Evolutionary conservation across 2,888 invertebrate genomes (phyloP).

Genomic region (Caenorhabditis doughertyi): DNA sequence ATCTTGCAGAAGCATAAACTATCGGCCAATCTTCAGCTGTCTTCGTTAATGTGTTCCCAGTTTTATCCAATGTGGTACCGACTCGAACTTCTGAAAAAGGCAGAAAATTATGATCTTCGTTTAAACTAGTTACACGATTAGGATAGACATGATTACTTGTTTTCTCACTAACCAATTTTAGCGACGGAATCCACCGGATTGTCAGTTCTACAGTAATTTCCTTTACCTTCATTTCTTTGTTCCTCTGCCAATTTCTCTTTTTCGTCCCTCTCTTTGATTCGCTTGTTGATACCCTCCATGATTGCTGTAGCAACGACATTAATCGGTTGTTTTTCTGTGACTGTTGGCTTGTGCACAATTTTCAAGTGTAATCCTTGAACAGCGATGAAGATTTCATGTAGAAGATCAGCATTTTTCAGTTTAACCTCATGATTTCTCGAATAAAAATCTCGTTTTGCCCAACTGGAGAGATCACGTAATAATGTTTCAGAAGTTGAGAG

Average conservation of each 20-base stretch:
- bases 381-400: constrained; percentile 44
- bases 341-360: constrained; percentile 17
- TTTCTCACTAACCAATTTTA: constrained; percentile 24
- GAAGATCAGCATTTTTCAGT: constrained; percentile 48
- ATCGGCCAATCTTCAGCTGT: constrained; percentile 9
- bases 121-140: no score
- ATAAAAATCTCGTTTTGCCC: constrained; percentile 61
- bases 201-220: constrained; percentile 20
- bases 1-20: constrained; percentile 41
- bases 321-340: constrained; percentile 4
- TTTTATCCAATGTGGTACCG: constrained; percentile 36
- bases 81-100: constrained; percentile 22
- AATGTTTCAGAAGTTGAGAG: constrained; percentile 26
- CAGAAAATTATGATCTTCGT: no score
- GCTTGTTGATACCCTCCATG: not conserved
- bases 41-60: not conserved
- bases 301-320: constrained; percentile 50
- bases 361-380: constrained; percentile 57
- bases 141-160: not conserved
- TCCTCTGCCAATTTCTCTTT: not conserved
- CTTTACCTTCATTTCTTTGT: constrained; percentile 8
- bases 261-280: not conserved
- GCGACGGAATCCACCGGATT: constrained; percentile 23
- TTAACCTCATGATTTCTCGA: constrained; percentile 10
- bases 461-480: constrained; percentile 29